These are phyloP conservation scores for Melolontha melolontha DNA, from an alignment of 2,888 invertebrate genomes.

Conservation along the genomic window DNA sequence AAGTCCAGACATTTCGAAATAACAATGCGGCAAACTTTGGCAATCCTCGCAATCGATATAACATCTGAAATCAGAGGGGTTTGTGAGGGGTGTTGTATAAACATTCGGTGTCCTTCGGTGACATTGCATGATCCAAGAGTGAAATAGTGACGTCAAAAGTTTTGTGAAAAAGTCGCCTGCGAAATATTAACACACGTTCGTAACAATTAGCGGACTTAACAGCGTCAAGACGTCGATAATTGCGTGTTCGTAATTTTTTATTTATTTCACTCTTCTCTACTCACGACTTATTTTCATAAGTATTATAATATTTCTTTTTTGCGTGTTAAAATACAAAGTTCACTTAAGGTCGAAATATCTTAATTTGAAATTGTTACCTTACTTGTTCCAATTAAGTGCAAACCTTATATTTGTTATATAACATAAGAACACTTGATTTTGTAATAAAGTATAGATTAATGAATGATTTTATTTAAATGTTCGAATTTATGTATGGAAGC, in stretches of 20 bases:
- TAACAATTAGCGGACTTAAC: background rate
- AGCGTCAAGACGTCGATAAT: slow-evolving; percentile 1
- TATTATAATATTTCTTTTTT: too few species aligned
- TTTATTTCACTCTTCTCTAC: too few species aligned
- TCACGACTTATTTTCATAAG: too few species aligned
- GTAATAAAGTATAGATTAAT: too few species aligned
- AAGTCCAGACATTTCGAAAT: slow-evolving; percentile 13
- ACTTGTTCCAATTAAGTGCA: too few species aligned
- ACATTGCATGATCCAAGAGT: slow-evolving; percentile 60
- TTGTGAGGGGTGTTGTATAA: slow-evolving; percentile 30
- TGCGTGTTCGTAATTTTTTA: background rate
- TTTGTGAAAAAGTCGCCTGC: slow-evolving; percentile 20
- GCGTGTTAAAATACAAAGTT: too few species aligned
- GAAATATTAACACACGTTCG: slow-evolving; percentile 3
- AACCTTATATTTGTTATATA: too few species aligned
- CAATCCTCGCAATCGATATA: slow-evolving; percentile 45
- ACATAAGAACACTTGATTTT: too few species aligned
- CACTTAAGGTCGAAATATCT: too few species aligned
- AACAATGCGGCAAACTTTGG: slow-evolving; percentile 41
- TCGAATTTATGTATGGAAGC: too few species aligned
- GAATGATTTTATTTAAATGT: too few species aligned
- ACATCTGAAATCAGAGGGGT: slow-evolving; percentile 43
- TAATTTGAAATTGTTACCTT: too few species aligned
- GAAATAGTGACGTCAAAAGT: slow-evolving; percentile 31
- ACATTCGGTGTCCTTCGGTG: slow-evolving; percentile 52